phyloP scores from a whole-genome alignment of 1,140 invertebrate genomes.

The Nixonia krombeini region DNA sequence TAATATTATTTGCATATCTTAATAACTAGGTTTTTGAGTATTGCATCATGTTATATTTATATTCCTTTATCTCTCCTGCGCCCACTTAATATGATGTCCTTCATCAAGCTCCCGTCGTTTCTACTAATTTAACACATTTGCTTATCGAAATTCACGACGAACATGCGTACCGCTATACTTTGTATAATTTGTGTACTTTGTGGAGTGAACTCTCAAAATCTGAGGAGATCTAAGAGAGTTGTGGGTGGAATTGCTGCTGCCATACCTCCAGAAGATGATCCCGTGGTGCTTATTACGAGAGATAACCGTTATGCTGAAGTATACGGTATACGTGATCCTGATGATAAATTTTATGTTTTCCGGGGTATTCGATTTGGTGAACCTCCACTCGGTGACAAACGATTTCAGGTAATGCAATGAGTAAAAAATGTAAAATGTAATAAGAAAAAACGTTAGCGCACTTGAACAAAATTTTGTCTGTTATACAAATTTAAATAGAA shows the following conservation, averaged over 20 bases:
- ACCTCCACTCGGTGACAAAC: slow-evolving; percentile 76
- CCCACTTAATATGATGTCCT: too few species aligned
- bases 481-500: too few species aligned
- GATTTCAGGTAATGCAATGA: slow-evolving; percentile 75
- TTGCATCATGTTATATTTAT: too few species aligned
- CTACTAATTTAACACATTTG: too few species aligned
- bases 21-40: too few species aligned
- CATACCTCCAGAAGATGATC: slow-evolving; percentile 74
- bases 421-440: background rate
- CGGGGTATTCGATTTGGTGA: slow-evolving; percentile 82
- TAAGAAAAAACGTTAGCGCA: too few species aligned
- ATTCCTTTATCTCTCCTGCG: too few species aligned
- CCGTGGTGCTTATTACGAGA: slow-evolving; percentile 74
- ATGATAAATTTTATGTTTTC: slow-evolving; percentile 74
- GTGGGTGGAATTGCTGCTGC: slow-evolving; percentile 74
- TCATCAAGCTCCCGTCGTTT: too few species aligned
- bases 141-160: slow-evolving; percentile 15
- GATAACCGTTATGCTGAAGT: slow-evolving; percentile 71
- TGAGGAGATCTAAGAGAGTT: slow-evolving; percentile 69
- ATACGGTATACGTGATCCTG: slow-evolving; percentile 68
- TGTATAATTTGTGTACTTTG: slow-evolving; percentile 16
- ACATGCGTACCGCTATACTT: background rate
- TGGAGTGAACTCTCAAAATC: slow-evolving; percentile 8
- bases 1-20: too few species aligned
- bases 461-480: too few species aligned